These are phyloP conservation scores for Plectrocnemia conspersa DNA, from an alignment of 1,140 invertebrate species.

Conservation along the genomic window DNA sequence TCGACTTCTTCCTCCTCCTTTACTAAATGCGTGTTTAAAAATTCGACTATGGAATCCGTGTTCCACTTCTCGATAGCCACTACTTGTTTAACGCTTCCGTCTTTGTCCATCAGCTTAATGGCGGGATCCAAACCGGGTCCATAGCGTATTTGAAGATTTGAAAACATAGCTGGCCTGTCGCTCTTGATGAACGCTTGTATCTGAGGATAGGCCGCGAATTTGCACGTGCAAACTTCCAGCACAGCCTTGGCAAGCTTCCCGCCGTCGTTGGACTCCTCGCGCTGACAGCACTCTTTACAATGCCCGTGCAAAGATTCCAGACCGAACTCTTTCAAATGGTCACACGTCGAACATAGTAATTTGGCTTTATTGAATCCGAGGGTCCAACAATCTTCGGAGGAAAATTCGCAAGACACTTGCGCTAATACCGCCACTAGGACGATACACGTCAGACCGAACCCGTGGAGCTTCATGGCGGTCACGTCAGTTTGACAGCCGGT, in stretches of 20 bases:
- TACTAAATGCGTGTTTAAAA: conserved; percentile 78
- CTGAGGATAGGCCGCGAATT: conserved; percentile 92
- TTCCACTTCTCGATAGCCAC: conserved; percentile 96
- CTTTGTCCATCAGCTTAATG: conserved; percentile 82
- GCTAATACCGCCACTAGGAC: no score
- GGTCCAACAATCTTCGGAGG: conserved; percentile 76
- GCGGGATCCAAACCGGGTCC: conserved; percentile 87
- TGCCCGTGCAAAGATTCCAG: conserved; percentile 64
- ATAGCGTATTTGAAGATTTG: conserved; percentile 85
- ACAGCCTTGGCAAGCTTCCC: conserved; percentile 80
- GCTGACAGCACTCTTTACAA: conserved; percentile 69
- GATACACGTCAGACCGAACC: no score
- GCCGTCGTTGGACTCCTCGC: conserved; percentile 57
- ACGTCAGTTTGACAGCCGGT: no score
- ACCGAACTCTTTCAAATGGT: conserved; percentile 73
- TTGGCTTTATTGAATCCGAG: conserved; percentile 83
- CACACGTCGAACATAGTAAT: conserved; percentile 83
- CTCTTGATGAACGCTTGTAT: conserved; percentile 94
- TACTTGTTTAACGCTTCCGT: conserved; percentile 76
- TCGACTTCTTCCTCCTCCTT: conserved; percentile 51
- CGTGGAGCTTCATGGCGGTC: no score
- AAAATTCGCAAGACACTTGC: conserved; percentile 51
- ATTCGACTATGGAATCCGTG: conserved; percentile 93
- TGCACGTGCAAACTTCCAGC: conserved; percentile 90
- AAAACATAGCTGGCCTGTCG: conserved; percentile 77